Conservation (phyloP, 1,140 invertebrate species). For the Berghia stephanieae region DNA sequence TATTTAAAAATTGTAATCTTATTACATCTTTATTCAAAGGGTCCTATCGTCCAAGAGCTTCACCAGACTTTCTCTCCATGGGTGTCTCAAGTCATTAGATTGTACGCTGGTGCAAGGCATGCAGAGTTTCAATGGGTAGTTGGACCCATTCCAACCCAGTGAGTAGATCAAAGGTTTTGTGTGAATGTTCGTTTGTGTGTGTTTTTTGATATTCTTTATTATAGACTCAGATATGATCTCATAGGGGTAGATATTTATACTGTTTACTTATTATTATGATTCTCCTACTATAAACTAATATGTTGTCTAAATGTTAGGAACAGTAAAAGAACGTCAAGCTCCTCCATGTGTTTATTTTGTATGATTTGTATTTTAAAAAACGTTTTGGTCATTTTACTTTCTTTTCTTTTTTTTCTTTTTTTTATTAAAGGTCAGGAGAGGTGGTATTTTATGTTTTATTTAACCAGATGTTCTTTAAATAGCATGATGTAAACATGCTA, state of each 20-base stretch:
- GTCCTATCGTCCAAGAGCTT: constrained; percentile 82
- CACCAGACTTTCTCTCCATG: constrained; percentile 80
- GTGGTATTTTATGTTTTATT: too few relatives aligned
- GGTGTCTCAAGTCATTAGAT: constrained; percentile 81
- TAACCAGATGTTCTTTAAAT: too few relatives aligned
- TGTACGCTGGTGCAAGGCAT: constrained; percentile 74
- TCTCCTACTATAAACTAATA: neutral
- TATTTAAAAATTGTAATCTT: neutral
- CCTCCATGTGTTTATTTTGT: too few relatives aligned
- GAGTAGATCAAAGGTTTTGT: constrained; percentile 49
- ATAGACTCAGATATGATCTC: neutral
- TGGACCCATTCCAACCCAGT: constrained; percentile 88
- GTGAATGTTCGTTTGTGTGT: neutral
- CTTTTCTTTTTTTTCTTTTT: too few relatives aligned
- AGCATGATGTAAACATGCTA: too few relatives aligned
- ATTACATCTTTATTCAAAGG: constrained; percentile 63
- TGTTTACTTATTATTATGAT: neutral
- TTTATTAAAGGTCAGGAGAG: too few relatives aligned
- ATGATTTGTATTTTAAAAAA: too few relatives aligned
- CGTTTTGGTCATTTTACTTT: too few relatives aligned
- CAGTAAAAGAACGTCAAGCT: too few relatives aligned
- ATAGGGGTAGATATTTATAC: neutral
- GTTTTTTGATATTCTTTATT: neutral
- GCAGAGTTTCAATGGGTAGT: constrained; percentile 93
- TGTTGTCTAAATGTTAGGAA: neutral